Evolutionary conservation across 2,888 invertebrate species (phyloP).

Genomic region (Lasius platythorax): DNA sequence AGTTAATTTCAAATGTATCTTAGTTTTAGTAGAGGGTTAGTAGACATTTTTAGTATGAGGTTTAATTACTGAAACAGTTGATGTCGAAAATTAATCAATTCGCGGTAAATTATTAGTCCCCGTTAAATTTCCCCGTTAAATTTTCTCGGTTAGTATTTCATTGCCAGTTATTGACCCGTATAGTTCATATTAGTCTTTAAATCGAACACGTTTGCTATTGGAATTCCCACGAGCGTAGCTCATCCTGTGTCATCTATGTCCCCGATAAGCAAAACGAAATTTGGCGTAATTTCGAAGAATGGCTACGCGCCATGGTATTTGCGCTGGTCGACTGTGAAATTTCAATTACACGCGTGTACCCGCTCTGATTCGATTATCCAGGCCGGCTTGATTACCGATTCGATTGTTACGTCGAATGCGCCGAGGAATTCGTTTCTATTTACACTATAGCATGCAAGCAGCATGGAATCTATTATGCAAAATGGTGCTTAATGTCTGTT

Average conservation of each 20-base stretch:
- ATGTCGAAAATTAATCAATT: not conserved
- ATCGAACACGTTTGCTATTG: slow-evolving; percentile 40
- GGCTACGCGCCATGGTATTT: slow-evolving; percentile 67
- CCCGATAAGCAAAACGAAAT: slow-evolving; percentile 47
- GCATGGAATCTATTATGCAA: slow-evolving; percentile 76
- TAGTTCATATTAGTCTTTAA: slow-evolving; percentile 44
- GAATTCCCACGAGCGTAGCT: slow-evolving; percentile 38
- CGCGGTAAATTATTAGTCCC: not conserved
- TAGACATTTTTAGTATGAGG: not conserved
- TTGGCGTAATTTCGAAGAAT: slow-evolving; percentile 63
- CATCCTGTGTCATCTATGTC: slow-evolving; percentile 43
- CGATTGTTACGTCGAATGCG: slow-evolving; percentile 81
- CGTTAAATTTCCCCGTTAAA: not conserved
- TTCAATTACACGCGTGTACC: slow-evolving; percentile 79
- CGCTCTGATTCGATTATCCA: slow-evolving; percentile 78
- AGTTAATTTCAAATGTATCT: not conserved
- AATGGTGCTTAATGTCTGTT: slow-evolving; percentile 54
- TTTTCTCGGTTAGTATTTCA: slow-evolving; percentile 20
- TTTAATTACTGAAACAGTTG: not conserved
- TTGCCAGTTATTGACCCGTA: slow-evolving; percentile 16
- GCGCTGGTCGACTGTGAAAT: slow-evolving; percentile 78
- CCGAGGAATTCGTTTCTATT: slow-evolving; percentile 77
- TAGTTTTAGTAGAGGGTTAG: not conserved
- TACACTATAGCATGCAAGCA: slow-evolving; percentile 68
- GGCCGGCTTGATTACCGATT: slow-evolving; percentile 81